Percentiles rank a stretch among this genome's conserved stretches.
Conservation (phyloP, 23 tunicate genomes). For the Corella eumyota region DNA sequence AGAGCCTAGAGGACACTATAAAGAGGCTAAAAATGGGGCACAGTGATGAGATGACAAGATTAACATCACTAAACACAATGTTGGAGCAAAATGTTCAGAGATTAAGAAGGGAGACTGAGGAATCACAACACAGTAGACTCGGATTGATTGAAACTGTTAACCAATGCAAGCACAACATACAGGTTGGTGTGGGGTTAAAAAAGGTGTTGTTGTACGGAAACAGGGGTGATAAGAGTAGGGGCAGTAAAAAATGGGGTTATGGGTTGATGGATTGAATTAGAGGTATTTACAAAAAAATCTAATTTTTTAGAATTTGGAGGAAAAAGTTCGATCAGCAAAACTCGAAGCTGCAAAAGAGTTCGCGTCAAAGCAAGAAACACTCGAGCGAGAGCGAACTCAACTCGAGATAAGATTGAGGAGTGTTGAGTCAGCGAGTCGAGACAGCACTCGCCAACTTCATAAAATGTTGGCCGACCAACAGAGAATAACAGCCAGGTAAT, state of each 20-base stretch:
- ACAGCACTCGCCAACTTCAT: conserved; percentile 51
- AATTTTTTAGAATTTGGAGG: conserved; percentile 46
- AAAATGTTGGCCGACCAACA: conserved; percentile 85
- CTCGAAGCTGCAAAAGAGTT: conserved; percentile 39
- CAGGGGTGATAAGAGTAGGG: not conserved
- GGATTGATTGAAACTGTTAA: conserved; percentile 54
- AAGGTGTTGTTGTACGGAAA: not conserved
- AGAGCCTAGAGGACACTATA: no score
- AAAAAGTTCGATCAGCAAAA: conserved; percentile 30
- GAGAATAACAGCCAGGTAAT: conserved; percentile 61
- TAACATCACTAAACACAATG: conserved; percentile 31
- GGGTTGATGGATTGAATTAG: not conserved
- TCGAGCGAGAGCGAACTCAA: conserved; percentile 47
- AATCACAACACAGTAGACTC: conserved; percentile 51
- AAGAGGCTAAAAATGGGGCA: conserved; percentile 29
- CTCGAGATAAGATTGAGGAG: conserved; percentile 35
- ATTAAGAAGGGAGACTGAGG: conserved; percentile 52
- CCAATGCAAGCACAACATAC: conserved; percentile 42
- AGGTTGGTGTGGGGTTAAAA: conserved; percentile 17
- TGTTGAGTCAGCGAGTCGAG: conserved; percentile 34
- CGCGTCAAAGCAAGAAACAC: conserved; percentile 9
- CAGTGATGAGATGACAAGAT: conserved; percentile 19
- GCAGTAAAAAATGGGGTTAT: not conserved
- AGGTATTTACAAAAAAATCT: not conserved
- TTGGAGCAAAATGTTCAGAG: conserved; percentile 47